Evolutionary conservation across 2,113 vertebrate species (phyloP), one percentile per base, ranked within the genome.

Genomic region (Lucifuga dentata): DNA sequence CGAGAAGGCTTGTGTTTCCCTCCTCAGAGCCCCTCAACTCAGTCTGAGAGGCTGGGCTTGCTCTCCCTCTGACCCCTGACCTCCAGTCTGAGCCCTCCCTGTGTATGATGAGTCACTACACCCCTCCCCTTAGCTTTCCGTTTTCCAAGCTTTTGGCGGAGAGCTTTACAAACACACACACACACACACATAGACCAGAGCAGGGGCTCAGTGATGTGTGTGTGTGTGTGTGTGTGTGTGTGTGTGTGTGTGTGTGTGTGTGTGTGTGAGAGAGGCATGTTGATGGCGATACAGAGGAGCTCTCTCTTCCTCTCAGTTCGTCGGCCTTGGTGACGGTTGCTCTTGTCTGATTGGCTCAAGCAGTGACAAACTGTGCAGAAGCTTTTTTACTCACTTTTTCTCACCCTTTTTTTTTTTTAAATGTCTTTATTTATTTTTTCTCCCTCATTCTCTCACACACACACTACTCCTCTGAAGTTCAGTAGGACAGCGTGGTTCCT

Each of bases 401-500:
- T 24, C 13, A 40, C 43, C 35, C 3, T 6, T 53, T 45, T 70
- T 35, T 59, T 46, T 38, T 44, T 64, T 58, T 33, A 39, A 20
- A 48, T 49, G 23, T 50, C 51, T 48, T 57, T 39, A 45, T 21
- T 39, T 3, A n/a, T n/a, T n/a, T 23, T 11, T 11, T 1, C 36
- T 29, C 52, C n/a, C 32, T 12, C 44, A 48, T 39, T 57, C 53
- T 61, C 53, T 36, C 69, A 50, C 66, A 43, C 72, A 59, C 43
- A 49, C 72, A 17, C 51, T 45, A 39, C 71, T 82, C 66, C 51
- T 35, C 63, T 51, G 44, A 70, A 88, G 87, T 87, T 91, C 87
- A 90, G 81, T 89, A 71, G 88, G 86, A 85, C 82, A 89, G 78
- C 33, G 26, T 8, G 74, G 21, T 58, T 86, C 87, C 84, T 84